Conservation (phyloP, 2,888 invertebrate genomes). For the Hyposoter didymator region DNA sequence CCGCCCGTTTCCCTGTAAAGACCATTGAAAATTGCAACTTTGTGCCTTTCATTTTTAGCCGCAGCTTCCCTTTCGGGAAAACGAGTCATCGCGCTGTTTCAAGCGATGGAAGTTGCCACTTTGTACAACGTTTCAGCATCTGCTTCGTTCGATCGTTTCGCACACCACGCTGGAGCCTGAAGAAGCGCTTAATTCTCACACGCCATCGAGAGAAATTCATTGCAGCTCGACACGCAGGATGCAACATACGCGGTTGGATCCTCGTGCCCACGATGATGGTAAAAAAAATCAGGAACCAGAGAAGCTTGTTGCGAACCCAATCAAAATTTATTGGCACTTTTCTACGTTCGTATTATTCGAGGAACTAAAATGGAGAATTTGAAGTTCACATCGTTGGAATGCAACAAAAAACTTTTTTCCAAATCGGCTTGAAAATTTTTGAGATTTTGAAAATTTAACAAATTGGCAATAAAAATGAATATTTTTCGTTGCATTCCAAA, state of each 20-base stretch:
- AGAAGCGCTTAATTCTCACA: background rate
- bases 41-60: background rate
- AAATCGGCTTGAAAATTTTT: too few relatives aligned
- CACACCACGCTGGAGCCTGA: background rate
- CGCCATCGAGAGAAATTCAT: background rate
- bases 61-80: background rate
- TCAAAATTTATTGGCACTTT: background rate
- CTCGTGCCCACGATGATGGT: background rate
- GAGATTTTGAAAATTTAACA: too few relatives aligned
- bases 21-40: background rate
- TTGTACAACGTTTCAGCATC: background rate
- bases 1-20: background rate
- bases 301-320: background rate
- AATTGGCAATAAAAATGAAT: too few relatives aligned
- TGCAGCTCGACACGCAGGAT: background rate
- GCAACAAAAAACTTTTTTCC: too few relatives aligned
- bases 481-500: too few relatives aligned
- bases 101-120: background rate
- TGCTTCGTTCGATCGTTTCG: background rate
- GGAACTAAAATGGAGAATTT: background rate
- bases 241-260: background rate
- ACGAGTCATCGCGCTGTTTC: background rate
- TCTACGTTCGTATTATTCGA: background rate
- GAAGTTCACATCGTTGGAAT: too few relatives aligned
- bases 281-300: background rate